These are phyloP conservation scores for Zaprionus africanus DNA, from an alignment of 1,140 invertebrate species.

Conservation along the genomic window DNA sequence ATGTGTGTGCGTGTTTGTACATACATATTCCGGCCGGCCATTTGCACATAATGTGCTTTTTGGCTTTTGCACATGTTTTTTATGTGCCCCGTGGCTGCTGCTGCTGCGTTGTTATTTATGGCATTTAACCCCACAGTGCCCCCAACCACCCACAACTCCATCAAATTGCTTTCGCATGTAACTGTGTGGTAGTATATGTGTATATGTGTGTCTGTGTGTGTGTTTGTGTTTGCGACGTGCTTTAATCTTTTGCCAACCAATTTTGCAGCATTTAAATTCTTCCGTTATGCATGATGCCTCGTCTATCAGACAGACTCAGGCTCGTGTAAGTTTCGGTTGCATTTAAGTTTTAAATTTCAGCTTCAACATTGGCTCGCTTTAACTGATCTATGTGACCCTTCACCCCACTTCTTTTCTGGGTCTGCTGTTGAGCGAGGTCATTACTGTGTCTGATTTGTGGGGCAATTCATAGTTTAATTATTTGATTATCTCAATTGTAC, in stretches of 20 bases:
- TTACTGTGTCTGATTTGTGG: neutral
- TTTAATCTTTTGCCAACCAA: conserved; percentile 73
- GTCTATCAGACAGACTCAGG: conserved; percentile 1
- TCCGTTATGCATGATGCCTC: conserved; percentile 20
- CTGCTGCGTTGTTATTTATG: conserved; percentile 78
- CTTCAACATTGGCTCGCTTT: conserved; percentile 37
- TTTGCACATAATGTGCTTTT: conserved; percentile 61
- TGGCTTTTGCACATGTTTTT: conserved; percentile 51
- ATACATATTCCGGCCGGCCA: conserved; percentile 60
- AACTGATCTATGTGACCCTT: conserved; percentile 44
- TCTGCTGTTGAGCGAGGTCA: conserved; percentile 64
- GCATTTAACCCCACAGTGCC: conserved; percentile 67
- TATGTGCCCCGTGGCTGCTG: conserved; percentile 59
- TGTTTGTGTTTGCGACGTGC: conserved; percentile 32
- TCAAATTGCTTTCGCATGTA: conserved; percentile 59
- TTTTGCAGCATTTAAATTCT: conserved; percentile 71
- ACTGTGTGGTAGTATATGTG: neutral
- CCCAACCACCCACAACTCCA: conserved; percentile 48
- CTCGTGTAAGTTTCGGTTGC: conserved; percentile 46
- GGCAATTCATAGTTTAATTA: neutral
- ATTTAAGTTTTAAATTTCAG: conserved; percentile 65
- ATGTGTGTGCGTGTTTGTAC: conserved; percentile 36
- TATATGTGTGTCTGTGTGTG: neutral
- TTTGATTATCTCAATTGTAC: neutral
- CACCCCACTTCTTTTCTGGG: neutral